Conservation (phyloP, 2,797 vertebrate genomes). For the Rhynchonycteris naso region DNA sequence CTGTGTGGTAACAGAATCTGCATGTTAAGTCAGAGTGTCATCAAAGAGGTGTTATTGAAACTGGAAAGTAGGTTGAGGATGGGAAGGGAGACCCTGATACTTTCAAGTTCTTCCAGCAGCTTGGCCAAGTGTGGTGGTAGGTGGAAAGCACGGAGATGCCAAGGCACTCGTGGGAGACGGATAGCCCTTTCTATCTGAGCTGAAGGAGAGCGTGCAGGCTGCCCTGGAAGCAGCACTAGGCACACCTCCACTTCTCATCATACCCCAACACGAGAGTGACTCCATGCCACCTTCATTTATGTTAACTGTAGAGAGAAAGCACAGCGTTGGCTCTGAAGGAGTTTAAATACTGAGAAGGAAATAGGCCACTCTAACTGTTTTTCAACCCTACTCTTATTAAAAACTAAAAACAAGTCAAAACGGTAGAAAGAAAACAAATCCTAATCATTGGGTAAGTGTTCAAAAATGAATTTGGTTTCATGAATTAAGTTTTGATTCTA, state of each 20-base stretch:
- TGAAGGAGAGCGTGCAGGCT: neutral
- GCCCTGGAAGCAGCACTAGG: neutral
- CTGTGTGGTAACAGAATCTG: neutral
- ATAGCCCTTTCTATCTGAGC: neutral
- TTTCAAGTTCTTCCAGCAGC: neutral
- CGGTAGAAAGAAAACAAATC: neutral
- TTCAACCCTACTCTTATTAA: neutral
- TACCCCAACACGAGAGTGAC: neutral
- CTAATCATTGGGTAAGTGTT: neutral
- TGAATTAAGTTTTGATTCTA: conserved; percentile 16
- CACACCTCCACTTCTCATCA: neutral
- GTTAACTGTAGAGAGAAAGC: neutral
- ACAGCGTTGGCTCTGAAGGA: neutral
- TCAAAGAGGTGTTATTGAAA: neutral
- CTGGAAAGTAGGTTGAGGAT: neutral
- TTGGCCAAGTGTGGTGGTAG: neutral
- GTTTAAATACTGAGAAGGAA: neutral
- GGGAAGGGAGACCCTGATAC: neutral
- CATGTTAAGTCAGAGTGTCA: neutral
- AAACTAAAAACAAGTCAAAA: conserved; percentile 1
- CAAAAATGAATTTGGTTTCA: conserved; percentile 36
- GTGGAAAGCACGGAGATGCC: neutral
- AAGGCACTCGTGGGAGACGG: neutral
- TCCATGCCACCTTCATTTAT: neutral
- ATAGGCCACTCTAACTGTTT: neutral